A percentile compares a stretch with the other conserved stretches of the same genome.
These are phyloP conservation scores for Champsocephalus esox DNA, from an alignment of 2,797 vertebrate genomes.

Conservation along the genomic window DNA sequence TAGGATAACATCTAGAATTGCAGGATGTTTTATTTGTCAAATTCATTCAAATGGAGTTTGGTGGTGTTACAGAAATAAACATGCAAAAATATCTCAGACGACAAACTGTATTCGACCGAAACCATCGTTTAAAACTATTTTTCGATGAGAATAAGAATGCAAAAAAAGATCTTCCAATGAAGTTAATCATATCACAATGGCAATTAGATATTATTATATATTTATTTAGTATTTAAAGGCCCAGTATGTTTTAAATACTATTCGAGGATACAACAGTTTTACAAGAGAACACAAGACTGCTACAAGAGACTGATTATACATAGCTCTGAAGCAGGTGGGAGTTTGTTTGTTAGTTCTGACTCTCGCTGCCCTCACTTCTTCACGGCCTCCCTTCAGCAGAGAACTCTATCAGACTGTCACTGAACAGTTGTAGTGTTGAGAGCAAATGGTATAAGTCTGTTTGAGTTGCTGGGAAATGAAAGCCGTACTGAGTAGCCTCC, in stretches of 20 bases:
- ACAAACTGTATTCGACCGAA: too few relatives aligned
- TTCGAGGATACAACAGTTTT: not conserved
- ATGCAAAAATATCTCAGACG: too few relatives aligned
- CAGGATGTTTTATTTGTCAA: too few relatives aligned
- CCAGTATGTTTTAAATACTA: not conserved
- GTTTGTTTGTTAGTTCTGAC: constrained; percentile 3
- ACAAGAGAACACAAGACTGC: not conserved
- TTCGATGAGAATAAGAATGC: too few relatives aligned
- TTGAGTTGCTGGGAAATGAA: constrained; percentile 64
- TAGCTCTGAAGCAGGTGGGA: constrained; percentile 12
- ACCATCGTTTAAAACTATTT: too few relatives aligned
- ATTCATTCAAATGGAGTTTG: too few relatives aligned
- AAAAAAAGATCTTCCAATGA: too few relatives aligned
- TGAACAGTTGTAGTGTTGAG: constrained; percentile 46
- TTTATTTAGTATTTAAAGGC: not conserved
- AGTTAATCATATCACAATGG: too few relatives aligned
- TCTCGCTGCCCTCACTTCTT: not conserved
- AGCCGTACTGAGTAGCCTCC: constrained; percentile 58
- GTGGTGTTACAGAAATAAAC: too few relatives aligned
- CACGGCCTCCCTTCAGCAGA: constrained; percentile 10
- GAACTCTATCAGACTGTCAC: constrained; percentile 30
- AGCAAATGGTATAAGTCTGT: constrained; percentile 65
- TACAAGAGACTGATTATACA: not conserved
- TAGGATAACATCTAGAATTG: too few relatives aligned
- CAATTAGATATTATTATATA: too few relatives aligned